Evolutionary conservation across 2,113 vertebrate genomes (phyloP), one percentile per base, ranked within the genome.

Genomic region (Phodopus roborovskii): DNA sequence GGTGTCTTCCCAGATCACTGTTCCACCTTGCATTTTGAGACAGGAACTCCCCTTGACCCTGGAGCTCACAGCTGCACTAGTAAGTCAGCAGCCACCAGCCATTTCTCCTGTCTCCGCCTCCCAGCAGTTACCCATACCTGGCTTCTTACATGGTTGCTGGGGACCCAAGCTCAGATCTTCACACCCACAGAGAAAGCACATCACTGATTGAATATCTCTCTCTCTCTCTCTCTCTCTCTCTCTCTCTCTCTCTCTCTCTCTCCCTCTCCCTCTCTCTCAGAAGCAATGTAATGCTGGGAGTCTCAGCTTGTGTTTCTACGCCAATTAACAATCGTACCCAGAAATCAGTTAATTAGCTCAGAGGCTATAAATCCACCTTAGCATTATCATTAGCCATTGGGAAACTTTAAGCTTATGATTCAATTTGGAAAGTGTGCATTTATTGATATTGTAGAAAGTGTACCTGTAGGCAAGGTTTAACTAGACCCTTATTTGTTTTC

Each of bases 361-460:
- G 0, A 64, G 70, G 73, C 12, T 74, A 74, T 19, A 3, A 33
- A 19, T 48, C 56, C 30, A 78, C 50, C 68, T 79, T 88, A 66
- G 58, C 48, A 64, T 86, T 64, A 53, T 75, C 71, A 56, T 58
- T 36, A 77, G 22, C 73, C 83, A 30, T 1, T 82, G 85, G 66
- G 10, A 60, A 77, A 60, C 50, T 53, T 28, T 66, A 90, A 95
- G 85, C 19, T 4, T 92, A 48, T 74, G 84, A 95, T 94, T 92
- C 36, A 39, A 0, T 60, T 70, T 83, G 71, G 15, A 95, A 90
- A 92, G 68, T 75, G 53, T 84, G 64, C 53, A 82, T 5, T 75
- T 86, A 30, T 0, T 68, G 36, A 73, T 71, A 28, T 70, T 91
- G 74, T 77, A 78, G 66, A 45, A 75, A 58, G 70, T 66, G 24